Percentiles rank a stretch among this genome's conserved stretches.
Evolutionary conservation across 30 jellyfish, hydroid and myxozoan genomes (phyloP).

Genomic region (Hydractinia echinata): DNA sequence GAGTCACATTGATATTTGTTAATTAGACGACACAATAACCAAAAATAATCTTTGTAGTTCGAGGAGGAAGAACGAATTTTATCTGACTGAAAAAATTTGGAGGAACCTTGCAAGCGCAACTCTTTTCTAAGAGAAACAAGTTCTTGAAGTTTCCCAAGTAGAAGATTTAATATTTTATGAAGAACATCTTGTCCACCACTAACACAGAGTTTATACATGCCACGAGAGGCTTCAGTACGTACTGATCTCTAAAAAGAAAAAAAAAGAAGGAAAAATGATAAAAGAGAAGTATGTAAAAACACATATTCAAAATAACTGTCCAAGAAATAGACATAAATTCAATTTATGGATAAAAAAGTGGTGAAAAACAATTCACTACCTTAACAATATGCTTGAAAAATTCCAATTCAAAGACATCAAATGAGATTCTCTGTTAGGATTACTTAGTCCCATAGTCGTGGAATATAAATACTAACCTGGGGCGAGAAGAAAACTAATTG

Average conservation of each 20-base stretch:
- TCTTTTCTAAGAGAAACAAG: conserved; percentile 34
- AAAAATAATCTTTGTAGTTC: conserved; percentile 81
- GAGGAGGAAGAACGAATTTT: conserved; percentile 29
- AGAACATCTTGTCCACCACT: conserved; percentile 62
- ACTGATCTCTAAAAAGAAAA: conserved; percentile 74
- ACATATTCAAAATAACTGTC: background rate
- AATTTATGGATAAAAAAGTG: no score
- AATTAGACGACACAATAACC: conserved; percentile 85
- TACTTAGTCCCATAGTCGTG: background rate
- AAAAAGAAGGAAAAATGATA: background rate
- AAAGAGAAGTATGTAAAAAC: background rate
- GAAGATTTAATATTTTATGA: conserved; percentile 47
- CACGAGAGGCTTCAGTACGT: conserved; percentile 96
- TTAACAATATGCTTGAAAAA: no score
- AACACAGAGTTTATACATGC: conserved; percentile 90
- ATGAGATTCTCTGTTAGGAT: background rate
- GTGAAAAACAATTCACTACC: no score
- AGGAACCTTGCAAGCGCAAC: conserved; percentile 13
- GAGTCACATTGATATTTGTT: conserved; percentile 46
- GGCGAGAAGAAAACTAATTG: conserved; percentile 76
- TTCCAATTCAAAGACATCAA: no score
- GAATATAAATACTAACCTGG: conserved; percentile 43
- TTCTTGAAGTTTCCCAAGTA: conserved; percentile 62
- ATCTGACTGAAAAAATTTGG: background rate
- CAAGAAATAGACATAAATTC: no score